Evolutionary conservation across 1,140 invertebrate genomes (phyloP).

Genomic region (fruit fly (Drosophila melanogaster)): DNA sequence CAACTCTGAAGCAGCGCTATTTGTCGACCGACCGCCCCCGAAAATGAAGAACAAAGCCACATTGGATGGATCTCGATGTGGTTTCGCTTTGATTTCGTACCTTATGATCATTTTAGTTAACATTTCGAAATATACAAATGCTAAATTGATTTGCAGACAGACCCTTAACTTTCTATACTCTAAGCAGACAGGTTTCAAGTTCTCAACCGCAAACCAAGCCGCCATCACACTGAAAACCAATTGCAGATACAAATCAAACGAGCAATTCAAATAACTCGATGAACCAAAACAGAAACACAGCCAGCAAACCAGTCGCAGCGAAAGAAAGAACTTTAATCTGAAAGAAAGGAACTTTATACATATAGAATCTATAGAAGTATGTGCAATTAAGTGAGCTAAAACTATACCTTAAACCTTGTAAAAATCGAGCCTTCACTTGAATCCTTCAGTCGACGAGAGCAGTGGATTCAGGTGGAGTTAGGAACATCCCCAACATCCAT

Average conservation of each 20-base stretch:
- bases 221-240: conserved; percentile 26
- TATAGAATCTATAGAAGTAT: conserved; percentile 56
- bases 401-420: conserved; percentile 14
- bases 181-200: conserved; percentile 66
- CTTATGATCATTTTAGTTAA: conserved; percentile 39
- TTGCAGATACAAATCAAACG: conserved; percentile 38
- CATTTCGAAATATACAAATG: conserved; percentile 14
- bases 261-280: conserved; percentile 6
- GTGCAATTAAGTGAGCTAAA: conserved; percentile 73
- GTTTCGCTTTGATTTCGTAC: conserved; percentile 25
- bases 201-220: conserved; percentile 39
- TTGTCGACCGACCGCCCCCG: not conserved
- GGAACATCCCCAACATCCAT: not conserved
- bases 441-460: not conserved
- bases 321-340: conserved; percentile 6
- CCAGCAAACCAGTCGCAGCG: conserved; percentile 12
- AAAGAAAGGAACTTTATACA: conserved; percentile 34
- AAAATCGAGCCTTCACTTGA: conserved; percentile 11
- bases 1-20: conserved; percentile 29
- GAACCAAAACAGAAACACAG: conserved; percentile 46
- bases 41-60: not conserved
- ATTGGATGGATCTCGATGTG: conserved; percentile 2
- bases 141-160: conserved; percentile 10
- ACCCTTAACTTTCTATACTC: not conserved
- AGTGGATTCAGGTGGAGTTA: not conserved